Percentiles rank a stretch among this genome's conserved stretches.
phyloP scores from a whole-genome alignment of 1,140 invertebrate genomes.

The Rhopalosiphum padi region DNA sequence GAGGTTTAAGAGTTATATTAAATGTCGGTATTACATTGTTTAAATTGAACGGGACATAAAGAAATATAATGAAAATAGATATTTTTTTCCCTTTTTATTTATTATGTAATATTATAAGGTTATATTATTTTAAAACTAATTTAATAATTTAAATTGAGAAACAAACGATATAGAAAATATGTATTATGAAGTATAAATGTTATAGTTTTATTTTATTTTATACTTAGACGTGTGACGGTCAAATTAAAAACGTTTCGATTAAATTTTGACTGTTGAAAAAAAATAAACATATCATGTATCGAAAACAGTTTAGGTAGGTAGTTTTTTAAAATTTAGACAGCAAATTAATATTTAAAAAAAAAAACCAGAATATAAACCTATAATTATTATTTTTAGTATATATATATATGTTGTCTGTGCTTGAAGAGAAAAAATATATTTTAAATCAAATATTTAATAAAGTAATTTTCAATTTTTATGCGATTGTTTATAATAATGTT shows the following conservation, averaged over 20 bases:
- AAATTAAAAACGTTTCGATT: not conserved
- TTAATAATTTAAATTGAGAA: too few species aligned
- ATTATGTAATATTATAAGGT: too few species aligned
- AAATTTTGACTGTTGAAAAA: not conserved
- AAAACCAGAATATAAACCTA: not conserved
- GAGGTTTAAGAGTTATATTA: too few species aligned
- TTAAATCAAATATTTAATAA: not conserved
- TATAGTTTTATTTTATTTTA: not conserved
- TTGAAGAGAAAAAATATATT: not conserved
- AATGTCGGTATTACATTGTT: not conserved
- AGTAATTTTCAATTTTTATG: not conserved
- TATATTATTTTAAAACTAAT: too few species aligned
- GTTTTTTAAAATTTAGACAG: not conserved
- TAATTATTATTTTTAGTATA: not conserved
- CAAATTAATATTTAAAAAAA: not conserved
- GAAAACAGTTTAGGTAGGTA: not conserved
- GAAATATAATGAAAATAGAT: not conserved
- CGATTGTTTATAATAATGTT: not conserved
- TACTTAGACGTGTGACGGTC: not conserved
- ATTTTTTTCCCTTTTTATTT: too few species aligned
- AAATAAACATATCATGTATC: not conserved
- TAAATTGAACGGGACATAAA: not conserved
- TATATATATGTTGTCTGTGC: too few species aligned
- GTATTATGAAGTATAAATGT: not conserved
- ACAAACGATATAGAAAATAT: too few species aligned